Base-by-base conservation (phyloP, 2,113 vertebrate genomes). In the Chloebia gouldiae region DNA sequence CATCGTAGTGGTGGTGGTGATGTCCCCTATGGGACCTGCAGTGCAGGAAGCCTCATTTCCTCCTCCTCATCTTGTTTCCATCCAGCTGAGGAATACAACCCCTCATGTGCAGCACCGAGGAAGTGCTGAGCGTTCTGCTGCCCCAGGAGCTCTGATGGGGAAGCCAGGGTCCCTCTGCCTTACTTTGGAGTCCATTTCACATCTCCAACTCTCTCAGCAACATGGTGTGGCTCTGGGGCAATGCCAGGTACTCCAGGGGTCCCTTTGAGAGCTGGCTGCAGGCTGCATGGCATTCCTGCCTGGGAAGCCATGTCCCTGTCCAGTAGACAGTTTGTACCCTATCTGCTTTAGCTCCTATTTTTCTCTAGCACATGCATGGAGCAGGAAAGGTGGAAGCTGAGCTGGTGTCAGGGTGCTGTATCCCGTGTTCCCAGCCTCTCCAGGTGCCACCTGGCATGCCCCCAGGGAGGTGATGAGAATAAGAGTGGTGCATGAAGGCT, bases 221-320 rank as follows among this genome's bases (percentile, higher is more conserved):
- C 22, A n/a, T 9, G 7, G 13, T 9, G 25, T 10, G 23, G 24
- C 24, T 10, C 23, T 0, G 0, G n/a, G 13, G n/a, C 31, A 51
- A 39, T 23, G 40, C 18, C 1, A 2, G 57, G 27, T 86, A 42
- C 27, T 57, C 1, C 1, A 64, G 65, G 23, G 17, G 7, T 39
- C 44, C 15, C 31, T 84, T 45, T 27, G 23, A 30, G 19, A 81
- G 18, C 30, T 9, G 14, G 20, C 75, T 61, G 56, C 60, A 28
- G 21, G n/a, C 45, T 37, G 27, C 20, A 23, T 9, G 11, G 20
- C 13, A 54, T 64, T 50, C 31, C 22, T 69, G 16, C 23, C 33
- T 1, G 5, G 22, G 50, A 54, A 31, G 22, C 35, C 30, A 50
- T 4, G 2, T 60, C 11, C n/a, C 37, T 84, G n/a, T 44, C 30